A percentile compares a stretch with the other conserved stretches of the same genome.
phyloP scores from a whole-genome alignment of 2,797 vertebrate genomes.

The Coccyzus lansbergi region DNA sequence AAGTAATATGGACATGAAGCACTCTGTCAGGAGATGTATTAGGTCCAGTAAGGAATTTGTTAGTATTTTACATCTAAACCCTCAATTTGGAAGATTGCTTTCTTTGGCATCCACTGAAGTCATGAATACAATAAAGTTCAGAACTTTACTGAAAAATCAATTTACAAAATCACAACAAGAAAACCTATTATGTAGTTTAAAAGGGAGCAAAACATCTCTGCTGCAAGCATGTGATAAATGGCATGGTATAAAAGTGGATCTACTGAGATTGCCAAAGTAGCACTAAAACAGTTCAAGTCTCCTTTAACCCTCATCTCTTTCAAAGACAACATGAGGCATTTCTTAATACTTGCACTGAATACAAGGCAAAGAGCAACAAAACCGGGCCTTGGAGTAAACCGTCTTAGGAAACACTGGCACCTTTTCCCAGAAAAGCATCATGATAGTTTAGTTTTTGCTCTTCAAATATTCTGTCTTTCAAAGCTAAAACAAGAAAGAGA shows the following conservation, averaged over 20 bases:
- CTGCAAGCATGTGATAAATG: neutral
- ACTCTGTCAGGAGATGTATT: neutral
- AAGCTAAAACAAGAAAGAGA: neutral
- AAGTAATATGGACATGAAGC: neutral
- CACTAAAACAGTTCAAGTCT: neutral
- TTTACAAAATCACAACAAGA: constrained; percentile 8
- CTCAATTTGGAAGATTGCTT: neutral
- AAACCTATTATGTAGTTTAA: neutral
- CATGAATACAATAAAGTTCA: neutral
- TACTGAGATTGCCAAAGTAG: neutral
- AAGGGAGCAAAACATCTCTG: neutral
- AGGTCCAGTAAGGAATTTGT: neutral
- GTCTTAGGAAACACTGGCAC: neutral
- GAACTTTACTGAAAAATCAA: neutral
- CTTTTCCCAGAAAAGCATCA: neutral
- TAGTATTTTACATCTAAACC: neutral
- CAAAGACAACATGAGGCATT: neutral
- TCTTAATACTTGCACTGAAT: neutral
- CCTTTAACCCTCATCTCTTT: neutral
- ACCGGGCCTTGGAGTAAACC: neutral
- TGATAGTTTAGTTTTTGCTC: neutral
- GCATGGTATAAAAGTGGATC: neutral
- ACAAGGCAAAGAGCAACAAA: neutral
- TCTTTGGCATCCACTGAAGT: neutral
- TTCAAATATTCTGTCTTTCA: neutral